A percentile compares a stretch with the other conserved stretches of the same genome.
Conservation (phyloP, 1,140 invertebrate genomes). For the Hyles euphorbiae region DNA sequence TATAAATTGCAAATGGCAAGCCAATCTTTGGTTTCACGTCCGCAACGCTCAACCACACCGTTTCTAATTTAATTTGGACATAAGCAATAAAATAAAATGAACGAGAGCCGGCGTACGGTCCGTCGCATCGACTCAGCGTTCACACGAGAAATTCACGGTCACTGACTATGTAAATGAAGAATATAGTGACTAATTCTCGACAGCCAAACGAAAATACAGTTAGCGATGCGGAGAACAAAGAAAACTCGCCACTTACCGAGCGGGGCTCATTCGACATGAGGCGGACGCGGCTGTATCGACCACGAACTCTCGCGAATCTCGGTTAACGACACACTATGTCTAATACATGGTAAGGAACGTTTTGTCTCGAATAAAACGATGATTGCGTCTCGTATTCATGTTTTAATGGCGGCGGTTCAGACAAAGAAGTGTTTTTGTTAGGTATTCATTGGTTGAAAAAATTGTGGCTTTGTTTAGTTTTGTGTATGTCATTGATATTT, state of each 20-base stretch:
- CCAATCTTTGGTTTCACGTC: neutral
- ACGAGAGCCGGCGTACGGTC: slow-evolving; percentile 39
- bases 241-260: neutral
- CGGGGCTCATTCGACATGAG: slow-evolving; percentile 6
- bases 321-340: slow-evolving; percentile 26
- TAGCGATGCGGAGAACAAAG: slow-evolving; percentile 30
- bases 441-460: no score
- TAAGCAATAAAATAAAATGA: slow-evolving; percentile 39
- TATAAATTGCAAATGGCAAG: no score
- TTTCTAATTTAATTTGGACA: slow-evolving; percentile 60
- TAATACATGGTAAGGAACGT: neutral
- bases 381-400: no score
- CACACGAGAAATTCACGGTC: slow-evolving; percentile 70
- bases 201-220: slow-evolving; percentile 49
- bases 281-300: slow-evolving; percentile 10
- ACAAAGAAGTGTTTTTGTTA: no score
- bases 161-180: slow-evolving; percentile 63
- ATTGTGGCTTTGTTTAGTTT: no score
- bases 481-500: no score
- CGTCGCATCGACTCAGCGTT: slow-evolving; percentile 38
- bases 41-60: slow-evolving; percentile 11
- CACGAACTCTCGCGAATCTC: slow-evolving; percentile 19
- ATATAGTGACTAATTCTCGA: slow-evolving; percentile 50
- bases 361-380: no score
- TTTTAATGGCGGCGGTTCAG: no score